Conservation (phyloP, 2,797 vertebrate genomes). For the Gallirallus australis region DNA sequence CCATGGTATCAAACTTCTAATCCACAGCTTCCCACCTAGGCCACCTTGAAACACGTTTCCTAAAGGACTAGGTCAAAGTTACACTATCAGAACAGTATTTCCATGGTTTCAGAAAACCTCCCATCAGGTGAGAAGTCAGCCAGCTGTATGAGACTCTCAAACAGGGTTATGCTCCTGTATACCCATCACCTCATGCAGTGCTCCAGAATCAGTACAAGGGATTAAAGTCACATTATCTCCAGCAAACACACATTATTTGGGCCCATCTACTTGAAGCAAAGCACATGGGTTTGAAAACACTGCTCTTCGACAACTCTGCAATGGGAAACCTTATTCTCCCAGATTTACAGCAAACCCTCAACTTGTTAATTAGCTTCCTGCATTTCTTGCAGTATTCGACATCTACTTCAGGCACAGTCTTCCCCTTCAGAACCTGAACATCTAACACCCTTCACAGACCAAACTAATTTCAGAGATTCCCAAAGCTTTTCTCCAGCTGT, state of each 20-base stretch:
- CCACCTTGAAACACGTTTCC: neutral
- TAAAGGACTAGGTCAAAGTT: neutral
- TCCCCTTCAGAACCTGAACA: neutral
- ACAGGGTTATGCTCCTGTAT: neutral
- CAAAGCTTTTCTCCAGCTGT: neutral
- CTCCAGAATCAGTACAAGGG: neutral
- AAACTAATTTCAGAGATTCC: neutral
- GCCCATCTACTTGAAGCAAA: neutral
- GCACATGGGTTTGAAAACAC: neutral
- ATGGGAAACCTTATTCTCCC: neutral
- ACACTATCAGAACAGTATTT: neutral
- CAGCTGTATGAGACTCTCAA: neutral
- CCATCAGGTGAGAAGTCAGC: neutral
- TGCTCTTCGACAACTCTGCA: neutral
- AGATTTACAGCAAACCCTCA: neutral
- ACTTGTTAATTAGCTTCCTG: neutral
- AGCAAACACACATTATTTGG: neutral
- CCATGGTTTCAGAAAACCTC: neutral
- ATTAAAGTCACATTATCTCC: neutral
- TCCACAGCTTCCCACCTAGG: neutral
- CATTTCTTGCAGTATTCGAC: neutral
- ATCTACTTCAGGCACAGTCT: neutral
- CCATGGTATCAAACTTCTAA: neutral
- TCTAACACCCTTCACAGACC: neutral
- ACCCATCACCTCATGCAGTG: neutral